Conservation (phyloP, 2,797 vertebrate species). For the Spondyliosoma cantharus region DNA sequence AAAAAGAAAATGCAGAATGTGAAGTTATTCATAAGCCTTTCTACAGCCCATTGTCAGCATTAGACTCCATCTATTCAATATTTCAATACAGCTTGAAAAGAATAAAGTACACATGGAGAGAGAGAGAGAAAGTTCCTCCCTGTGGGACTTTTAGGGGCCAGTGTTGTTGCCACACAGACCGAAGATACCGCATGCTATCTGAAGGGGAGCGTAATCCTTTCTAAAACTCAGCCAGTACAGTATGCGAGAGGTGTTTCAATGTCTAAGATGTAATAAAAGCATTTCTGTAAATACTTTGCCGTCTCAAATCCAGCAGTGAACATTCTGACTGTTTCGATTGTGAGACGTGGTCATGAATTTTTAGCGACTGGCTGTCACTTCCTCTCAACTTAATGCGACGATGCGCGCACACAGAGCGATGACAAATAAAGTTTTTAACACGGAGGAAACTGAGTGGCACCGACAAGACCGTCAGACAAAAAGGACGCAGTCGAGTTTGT, state of each 20-base stretch:
- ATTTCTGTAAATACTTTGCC: not conserved
- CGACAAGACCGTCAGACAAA: not conserved
- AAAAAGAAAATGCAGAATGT: slow-evolving; percentile 59
- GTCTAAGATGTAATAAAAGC: slow-evolving; percentile 27
- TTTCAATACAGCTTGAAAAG: slow-evolving; percentile 77
- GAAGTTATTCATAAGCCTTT: slow-evolving; percentile 76
- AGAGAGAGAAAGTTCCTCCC: slow-evolving; percentile 54
- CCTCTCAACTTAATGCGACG: slow-evolving; percentile 1
- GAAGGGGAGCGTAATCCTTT: slow-evolving; percentile 50
- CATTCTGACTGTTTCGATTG: slow-evolving; percentile 19
- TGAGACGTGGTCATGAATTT: not conserved
- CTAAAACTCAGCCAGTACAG: slow-evolving; percentile 3
- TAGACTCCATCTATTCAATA: slow-evolving; percentile 80
- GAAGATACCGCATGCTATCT: slow-evolving; percentile 42
- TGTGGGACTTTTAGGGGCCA: slow-evolving; percentile 62
- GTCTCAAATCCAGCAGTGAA: slow-evolving; percentile 22
- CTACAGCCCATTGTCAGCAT: slow-evolving; percentile 79
- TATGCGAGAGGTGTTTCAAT: not conserved
- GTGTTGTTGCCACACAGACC: slow-evolving; percentile 55
- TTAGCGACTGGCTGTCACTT: slow-evolving; percentile 9
- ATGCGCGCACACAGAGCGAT: not conserved
- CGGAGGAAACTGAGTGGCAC: not conserved
- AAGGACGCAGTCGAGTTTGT: not conserved
- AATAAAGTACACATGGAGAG: slow-evolving; percentile 63
- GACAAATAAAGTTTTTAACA: slow-evolving; percentile 15